A percentile compares a stretch with the other conserved stretches of the same genome.
These are phyloP conservation scores for Musca domestica DNA, from an alignment of 1,140 invertebrate genomes.

Conservation along the genomic window DNA sequence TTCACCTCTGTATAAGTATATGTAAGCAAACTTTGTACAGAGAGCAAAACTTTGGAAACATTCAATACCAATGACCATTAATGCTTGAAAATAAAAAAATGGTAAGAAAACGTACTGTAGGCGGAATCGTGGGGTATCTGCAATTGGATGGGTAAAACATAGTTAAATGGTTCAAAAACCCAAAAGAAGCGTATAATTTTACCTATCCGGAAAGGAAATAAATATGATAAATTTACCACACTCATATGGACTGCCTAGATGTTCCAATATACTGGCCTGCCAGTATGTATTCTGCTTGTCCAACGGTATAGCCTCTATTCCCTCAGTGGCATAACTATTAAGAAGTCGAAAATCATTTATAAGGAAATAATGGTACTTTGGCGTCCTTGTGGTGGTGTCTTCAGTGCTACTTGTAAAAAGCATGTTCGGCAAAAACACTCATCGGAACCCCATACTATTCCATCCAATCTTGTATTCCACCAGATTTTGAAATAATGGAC, in stretches of 20 bases:
- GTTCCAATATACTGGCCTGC: constrained; percentile 88
- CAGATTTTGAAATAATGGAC: constrained; percentile 80
- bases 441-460: constrained; percentile 64
- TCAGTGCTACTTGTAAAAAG: constrained; percentile 71
- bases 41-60: constrained; percentile 85
- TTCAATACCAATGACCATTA: constrained; percentile 94
- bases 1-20: constrained; percentile 87
- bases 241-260: constrained; percentile 86
- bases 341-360: constrained; percentile 67
- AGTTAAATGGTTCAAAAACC: background rate
- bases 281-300: constrained; percentile 82
- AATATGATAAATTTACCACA: constrained; percentile 93
- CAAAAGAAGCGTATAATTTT: no score
- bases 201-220: constrained; percentile 71
- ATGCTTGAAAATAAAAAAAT: constrained; percentile 92
- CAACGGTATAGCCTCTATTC: constrained; percentile 83
- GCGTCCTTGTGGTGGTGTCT: constrained; percentile 62
- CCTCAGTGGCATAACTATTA: constrained; percentile 82
- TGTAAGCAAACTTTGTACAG: constrained; percentile 87
- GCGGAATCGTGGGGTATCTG: constrained; percentile 91
- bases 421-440: constrained; percentile 82
- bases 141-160: no score
- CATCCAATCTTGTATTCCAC: constrained; percentile 74
- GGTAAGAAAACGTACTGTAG: constrained; percentile 83
- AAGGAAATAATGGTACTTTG: constrained; percentile 74